Base-by-base conservation (phyloP, 2,797 vertebrate genomes). In the Podarcis lilfordi region DNA sequence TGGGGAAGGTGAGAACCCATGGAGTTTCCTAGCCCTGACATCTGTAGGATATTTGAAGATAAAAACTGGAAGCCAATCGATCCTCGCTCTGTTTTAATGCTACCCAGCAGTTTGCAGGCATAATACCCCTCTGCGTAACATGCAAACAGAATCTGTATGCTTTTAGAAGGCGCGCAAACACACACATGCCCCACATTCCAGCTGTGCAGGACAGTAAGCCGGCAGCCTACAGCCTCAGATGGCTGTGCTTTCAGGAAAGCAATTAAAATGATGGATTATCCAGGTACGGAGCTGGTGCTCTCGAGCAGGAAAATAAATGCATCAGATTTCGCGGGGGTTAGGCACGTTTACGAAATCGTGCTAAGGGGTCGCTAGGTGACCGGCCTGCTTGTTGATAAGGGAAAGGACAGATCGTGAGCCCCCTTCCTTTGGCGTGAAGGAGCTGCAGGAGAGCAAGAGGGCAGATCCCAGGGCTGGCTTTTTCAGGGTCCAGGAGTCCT, bases 221-320 rank as follows among this genome's bases (percentile, higher is more conserved):
- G 3, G 40, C 13, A 25, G 85, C 85, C 75, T 15, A 21, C 5
- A 9, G 55, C 68, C 9, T n/a, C 75, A 80, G 59, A 90, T 89
- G 89, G 72, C 86, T 64, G 84, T 40, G 91, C 83, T 88, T 91
- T 92, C 85, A 78, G 76, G 89, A 91, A 90, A 92, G 91, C 91
- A 94, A 94, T 94, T 94, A 92, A 92, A 92, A 92, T 92, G 91
- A 92, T 94, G 89, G 89, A 92, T 92, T 89, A 92, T 86, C 45
- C 61, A 86, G 75, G 86, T 87, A 68, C 61, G 5, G 77, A 59
- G 32, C 87, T 80, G n/a, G 86, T 71, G 86, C 85, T 55, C 80
- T 35, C 37, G 15, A 84, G 19, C 82, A 55, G 78, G 84, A 71
- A 86, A 91, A 91, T 92, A 86, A 85, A 92, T 92, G 90, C 84